Base-by-base conservation (phyloP, 2,797 vertebrate species). In the Enteromius mattozi region DNA sequence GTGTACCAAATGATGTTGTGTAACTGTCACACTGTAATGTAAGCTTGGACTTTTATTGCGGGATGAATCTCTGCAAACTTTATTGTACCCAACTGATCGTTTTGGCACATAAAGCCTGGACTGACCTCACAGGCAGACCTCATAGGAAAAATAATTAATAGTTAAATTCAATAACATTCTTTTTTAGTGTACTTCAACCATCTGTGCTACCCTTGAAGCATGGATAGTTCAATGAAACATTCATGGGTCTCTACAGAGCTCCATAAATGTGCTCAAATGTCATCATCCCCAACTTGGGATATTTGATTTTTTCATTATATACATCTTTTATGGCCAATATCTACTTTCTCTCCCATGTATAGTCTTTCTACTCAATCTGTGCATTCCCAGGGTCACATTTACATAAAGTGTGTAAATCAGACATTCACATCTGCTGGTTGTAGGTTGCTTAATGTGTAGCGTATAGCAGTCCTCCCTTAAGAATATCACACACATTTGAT, bases 381-480 rank as follows among this genome's bases (percentile, higher is more conserved):
- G 16, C 47, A 19, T 54, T 42, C 59, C n/a, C 45, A 76, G n/a
- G 51, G 72, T 76, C 24, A n/a, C 72, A 75, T 75, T n/a, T 54
- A 63, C 24, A 63, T 16, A 3, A 35, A 27, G 27, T 21, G 24
- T 65, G 35, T 66, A 82, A 78, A 77, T 86, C 78, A 80, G 70
- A 30, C 24, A 6, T 79, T 75, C 30, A 61, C 82, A 82, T 83
- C 81, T 77, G 59, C 47, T 21, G 33, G 27, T 17, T 84, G 24
- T 33, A 82, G 83, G 80, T 81, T 72, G 79, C 77, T 14, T 27
- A 66, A 33, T 1, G 17, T 59, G 3, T 35, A 24, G 35, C 7
- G 14, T 69, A 63, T 21, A 59, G 24, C 17, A 3, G 0, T 59
- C 19, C 6, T 72, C 66, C 35, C 10, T 3, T 77, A 59, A 56